Conservation (phyloP, 2,113 vertebrate species). For the Macaca nemestrina region DNA sequence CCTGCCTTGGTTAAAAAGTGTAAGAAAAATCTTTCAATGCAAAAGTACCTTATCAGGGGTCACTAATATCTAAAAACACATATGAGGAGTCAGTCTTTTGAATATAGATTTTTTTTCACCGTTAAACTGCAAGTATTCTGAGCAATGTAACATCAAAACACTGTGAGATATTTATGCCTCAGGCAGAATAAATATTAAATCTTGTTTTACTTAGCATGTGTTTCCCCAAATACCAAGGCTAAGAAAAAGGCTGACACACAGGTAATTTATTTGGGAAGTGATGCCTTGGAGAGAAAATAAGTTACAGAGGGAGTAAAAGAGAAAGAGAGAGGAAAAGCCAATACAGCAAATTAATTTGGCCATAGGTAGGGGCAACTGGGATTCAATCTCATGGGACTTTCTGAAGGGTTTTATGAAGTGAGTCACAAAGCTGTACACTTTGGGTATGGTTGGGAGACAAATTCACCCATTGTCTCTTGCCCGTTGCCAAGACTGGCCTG, state of each 20-base stretch:
- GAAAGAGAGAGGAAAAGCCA: neutral
- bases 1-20: neutral
- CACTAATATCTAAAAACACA: neutral
- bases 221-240: conserved; percentile 21
- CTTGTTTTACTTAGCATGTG: neutral
- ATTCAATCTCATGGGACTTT: neutral
- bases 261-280: conserved; percentile 32
- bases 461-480: neutral
- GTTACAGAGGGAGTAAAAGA: neutral
- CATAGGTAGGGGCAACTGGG: neutral
- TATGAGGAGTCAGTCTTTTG: neutral
- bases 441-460: neutral
- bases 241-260: neutral
- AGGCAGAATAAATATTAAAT: conserved; percentile 50
- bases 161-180: conserved; percentile 44
- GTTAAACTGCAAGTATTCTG: conserved; percentile 46
- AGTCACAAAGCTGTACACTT: neutral
- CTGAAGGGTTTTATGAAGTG: neutral
- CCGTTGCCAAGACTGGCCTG: neutral
- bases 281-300: neutral
- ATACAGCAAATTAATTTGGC: neutral
- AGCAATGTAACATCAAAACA: conserved; percentile 38
- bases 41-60: neutral
- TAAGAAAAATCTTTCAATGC: neutral
- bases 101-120: neutral